These are phyloP conservation scores for Dicycla oo DNA, from an alignment of 2,888 invertebrate genomes.

Conservation along the genomic window DNA sequence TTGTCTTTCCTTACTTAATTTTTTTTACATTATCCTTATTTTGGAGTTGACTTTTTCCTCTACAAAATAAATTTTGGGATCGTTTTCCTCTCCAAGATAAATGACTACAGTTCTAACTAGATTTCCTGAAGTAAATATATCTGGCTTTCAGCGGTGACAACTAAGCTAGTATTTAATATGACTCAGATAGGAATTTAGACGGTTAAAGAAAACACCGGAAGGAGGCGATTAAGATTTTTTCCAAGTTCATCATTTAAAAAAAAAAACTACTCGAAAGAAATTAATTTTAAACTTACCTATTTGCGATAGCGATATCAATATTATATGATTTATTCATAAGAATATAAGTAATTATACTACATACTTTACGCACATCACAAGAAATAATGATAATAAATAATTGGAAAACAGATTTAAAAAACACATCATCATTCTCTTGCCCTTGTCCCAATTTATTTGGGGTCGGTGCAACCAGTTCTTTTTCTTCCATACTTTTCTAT, in stretches of 20 bases:
- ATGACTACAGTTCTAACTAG: not conserved
- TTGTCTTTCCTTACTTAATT: not conserved
- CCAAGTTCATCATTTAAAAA: too few species aligned
- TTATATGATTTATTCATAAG: not conserved
- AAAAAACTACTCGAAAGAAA: not conserved
- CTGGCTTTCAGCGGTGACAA: not conserved
- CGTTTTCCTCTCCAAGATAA: not conserved
- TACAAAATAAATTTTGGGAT: not conserved
- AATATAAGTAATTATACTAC: not conserved
- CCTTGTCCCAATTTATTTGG: too few species aligned
- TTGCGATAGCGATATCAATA: not conserved
- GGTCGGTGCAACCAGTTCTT: too few species aligned
- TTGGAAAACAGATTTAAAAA: not conserved
- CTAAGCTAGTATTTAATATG: too few species aligned
- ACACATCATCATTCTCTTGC: too few species aligned
- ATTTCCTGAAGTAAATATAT: not conserved
- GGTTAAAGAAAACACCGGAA: too few species aligned
- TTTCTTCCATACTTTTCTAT: too few species aligned
- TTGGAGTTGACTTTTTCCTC: not conserved
- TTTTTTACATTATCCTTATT: conserved; percentile 4
- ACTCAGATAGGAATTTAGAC: not conserved
- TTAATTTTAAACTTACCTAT: not conserved
- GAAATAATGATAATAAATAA: not conserved
- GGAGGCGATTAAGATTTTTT: not conserved
- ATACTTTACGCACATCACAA: not conserved